Conservation (phyloP, 2,113 vertebrate genomes). For the Psettodes erumei region DNA sequence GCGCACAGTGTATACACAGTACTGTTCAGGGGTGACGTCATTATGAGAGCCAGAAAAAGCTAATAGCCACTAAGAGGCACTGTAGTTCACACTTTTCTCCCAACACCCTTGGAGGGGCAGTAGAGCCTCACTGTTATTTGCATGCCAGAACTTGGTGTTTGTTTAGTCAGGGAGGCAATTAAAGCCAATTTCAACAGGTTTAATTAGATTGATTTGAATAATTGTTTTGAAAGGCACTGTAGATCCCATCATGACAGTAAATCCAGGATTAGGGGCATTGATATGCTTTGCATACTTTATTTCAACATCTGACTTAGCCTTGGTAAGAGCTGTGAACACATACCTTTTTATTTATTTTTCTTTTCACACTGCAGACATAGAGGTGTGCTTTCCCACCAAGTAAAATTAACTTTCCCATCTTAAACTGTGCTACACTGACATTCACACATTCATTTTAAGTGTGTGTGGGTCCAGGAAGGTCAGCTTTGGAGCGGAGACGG, state of each 20-base stretch:
- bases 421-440: constrained; percentile 38
- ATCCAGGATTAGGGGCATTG: constrained; percentile 67
- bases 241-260: constrained; percentile 66
- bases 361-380: constrained; percentile 4
- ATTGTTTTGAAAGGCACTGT: constrained; percentile 76
- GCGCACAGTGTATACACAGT: too few species aligned
- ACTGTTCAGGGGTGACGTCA: constrained; percentile 66
- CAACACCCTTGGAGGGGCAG: constrained; percentile 5
- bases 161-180: constrained; percentile 79
- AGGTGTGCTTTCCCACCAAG: not conserved
- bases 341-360: constrained; percentile 19
- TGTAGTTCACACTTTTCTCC: constrained; percentile 52
- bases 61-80: constrained; percentile 65
- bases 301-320: constrained; percentile 44
- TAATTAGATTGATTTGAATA: constrained; percentile 82
- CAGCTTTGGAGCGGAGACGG: constrained; percentile 49
- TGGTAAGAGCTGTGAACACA: constrained; percentile 28
- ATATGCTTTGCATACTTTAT: constrained; percentile 62
- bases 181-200: constrained; percentile 78
- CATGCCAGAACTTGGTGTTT: constrained; percentile 77
- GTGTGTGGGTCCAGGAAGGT: constrained; percentile 53
- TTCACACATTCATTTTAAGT: constrained; percentile 52
- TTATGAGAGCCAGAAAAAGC: constrained; percentile 26
- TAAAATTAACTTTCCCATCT: constrained; percentile 40
- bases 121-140: constrained; percentile 63